These are phyloP conservation scores for Myiagra hebetior DNA, from an alignment of 2,113 vertebrate genomes.

Conservation along the genomic window DNA sequence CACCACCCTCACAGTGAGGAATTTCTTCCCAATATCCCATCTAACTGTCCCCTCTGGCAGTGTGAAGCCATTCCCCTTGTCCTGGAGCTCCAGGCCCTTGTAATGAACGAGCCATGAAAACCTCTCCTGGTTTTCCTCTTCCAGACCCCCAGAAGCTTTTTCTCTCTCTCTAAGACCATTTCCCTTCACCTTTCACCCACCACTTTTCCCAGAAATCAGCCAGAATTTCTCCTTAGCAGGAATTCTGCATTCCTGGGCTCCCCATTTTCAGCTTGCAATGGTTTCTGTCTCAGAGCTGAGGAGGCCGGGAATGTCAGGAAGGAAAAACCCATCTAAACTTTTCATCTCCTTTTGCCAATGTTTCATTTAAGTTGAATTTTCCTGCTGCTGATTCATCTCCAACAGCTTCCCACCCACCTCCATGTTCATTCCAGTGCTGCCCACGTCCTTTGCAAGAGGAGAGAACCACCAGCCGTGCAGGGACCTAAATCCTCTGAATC, in stretches of 20 bases:
- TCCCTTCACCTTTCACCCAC: background rate
- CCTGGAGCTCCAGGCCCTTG: background rate
- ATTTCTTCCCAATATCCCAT: background rate
- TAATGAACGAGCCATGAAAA: accelerated
- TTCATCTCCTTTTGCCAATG: background rate
- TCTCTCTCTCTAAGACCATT: background rate
- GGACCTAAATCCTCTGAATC: background rate
- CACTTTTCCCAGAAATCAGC: background rate
- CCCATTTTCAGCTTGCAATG: background rate
- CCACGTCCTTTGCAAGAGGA: background rate
- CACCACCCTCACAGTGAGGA: background rate
- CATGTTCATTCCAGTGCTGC: background rate
- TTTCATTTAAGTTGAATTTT: background rate
- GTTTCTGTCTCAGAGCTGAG: background rate
- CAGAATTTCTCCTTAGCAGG: background rate
- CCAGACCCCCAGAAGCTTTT: background rate
- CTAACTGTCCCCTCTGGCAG: background rate
- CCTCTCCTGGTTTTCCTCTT: background rate
- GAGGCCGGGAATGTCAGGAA: background rate
- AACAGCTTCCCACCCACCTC: background rate
- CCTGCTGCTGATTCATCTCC: background rate
- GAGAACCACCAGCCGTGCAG: accelerated
- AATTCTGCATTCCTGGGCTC: background rate
- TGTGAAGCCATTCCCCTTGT: background rate
- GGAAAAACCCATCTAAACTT: background rate